Evolutionary conservation across 2,797 vertebrate genomes (phyloP).

Genomic region (Orientallactaga sibirica): DNA sequence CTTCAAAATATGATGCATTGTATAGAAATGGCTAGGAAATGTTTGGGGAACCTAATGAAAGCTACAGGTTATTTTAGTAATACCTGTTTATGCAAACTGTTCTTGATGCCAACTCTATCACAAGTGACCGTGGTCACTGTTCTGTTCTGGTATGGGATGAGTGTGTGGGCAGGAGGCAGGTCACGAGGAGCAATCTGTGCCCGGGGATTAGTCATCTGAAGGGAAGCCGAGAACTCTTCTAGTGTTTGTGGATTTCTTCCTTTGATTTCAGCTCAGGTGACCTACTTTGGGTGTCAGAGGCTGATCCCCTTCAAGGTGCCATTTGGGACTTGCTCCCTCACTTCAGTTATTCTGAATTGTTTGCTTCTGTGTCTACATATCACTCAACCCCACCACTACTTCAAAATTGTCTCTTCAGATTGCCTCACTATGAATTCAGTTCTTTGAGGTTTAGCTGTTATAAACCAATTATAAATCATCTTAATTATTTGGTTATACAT

Average conservation of each 20-base stretch:
- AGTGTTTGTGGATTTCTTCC: not conserved
- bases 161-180: too few species aligned
- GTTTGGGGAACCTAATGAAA: not conserved
- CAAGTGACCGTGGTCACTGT: not conserved
- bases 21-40: not conserved
- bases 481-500: not conserved
- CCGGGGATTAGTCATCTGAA: not conserved
- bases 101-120: not conserved
- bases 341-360: not conserved
- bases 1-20: not conserved
- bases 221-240: not conserved
- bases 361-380: not conserved
- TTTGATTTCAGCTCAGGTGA: not conserved
- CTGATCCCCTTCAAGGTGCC: not conserved
- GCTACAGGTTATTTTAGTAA: not conserved
- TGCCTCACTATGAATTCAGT: not conserved
- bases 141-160: not conserved
- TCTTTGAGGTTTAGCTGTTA: not conserved
- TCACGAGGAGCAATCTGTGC: not conserved
- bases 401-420: not conserved
- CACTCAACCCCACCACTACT: not conserved
- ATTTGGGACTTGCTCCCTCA: not conserved
- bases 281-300: not conserved
- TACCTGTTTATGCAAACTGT: not conserved
- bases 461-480: not conserved